Evolutionary conservation across 2,113 vertebrate species (phyloP).

Genomic region (Cebidichthys violaceus): DNA sequence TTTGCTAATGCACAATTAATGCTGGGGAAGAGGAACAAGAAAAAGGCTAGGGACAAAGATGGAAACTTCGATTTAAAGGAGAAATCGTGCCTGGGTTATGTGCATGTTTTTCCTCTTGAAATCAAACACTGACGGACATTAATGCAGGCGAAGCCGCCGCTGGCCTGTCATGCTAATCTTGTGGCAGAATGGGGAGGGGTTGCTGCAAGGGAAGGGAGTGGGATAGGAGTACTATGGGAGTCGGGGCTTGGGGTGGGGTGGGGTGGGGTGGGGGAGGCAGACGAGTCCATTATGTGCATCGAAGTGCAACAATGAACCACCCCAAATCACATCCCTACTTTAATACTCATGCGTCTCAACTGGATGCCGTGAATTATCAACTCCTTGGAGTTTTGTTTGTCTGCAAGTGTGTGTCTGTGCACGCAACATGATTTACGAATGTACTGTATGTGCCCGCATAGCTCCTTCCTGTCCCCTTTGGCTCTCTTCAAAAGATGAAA

Average conservation of each 20-base stretch:
- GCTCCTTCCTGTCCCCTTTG: conserved; percentile 72
- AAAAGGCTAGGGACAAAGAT: conserved; percentile 87
- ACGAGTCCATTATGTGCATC: conserved; percentile 89
- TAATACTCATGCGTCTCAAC: conserved; percentile 85
- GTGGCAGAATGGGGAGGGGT: conserved; percentile 84
- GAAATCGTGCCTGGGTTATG: conserved; percentile 89
- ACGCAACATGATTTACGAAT: conserved; percentile 58
- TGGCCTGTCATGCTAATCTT: conserved; percentile 89
- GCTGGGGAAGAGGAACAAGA: conserved; percentile 88
- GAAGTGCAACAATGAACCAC: conserved; percentile 88
- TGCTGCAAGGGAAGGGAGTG: conserved; percentile 55
- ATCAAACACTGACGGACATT: conserved; percentile 87
- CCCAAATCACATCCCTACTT: conserved; percentile 85
- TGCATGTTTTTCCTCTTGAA: conserved; percentile 81
- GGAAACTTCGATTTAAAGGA: conserved; percentile 95
- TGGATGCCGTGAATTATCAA: conserved; percentile 86
- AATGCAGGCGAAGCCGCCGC: conserved; percentile 85
- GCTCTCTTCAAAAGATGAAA: conserved; percentile 80
- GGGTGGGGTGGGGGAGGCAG: conserved; percentile 29
- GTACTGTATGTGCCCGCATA: conserved; percentile 75
- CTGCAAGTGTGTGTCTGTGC: conserved; percentile 68
- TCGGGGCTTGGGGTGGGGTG: conserved; percentile 25
- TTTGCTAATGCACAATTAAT: conserved; percentile 99
- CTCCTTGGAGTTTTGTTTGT: conserved; percentile 73
- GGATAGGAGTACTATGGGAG: conserved; percentile 35